phyloP scores from a whole-genome alignment of 2,888 invertebrate genomes.

The Andrena dorsata region DNA sequence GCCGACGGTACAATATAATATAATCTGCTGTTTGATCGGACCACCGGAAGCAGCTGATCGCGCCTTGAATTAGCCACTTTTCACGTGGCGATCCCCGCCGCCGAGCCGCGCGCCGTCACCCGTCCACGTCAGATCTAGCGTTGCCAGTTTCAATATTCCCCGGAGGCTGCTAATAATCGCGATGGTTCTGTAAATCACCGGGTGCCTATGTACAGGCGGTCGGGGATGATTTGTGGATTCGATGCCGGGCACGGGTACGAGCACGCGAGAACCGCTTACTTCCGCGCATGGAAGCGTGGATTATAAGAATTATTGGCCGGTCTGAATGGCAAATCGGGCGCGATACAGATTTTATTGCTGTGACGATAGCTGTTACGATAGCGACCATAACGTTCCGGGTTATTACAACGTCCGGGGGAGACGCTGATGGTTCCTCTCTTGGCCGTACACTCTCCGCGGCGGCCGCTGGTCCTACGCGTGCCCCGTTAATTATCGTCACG shows the following conservation, averaged over 20 bases:
- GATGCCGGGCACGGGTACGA: slow-evolving; percentile 45
- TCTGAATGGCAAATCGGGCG: slow-evolving; percentile 68
- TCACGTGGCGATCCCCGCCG: not conserved
- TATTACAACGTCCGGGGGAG: slow-evolving; percentile 47
- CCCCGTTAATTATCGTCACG: slow-evolving; percentile 56
- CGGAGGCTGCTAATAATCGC: slow-evolving; percentile 63
- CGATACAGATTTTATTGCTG: slow-evolving; percentile 68
- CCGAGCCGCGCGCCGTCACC: too few relatives aligned
- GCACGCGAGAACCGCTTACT: slow-evolving; percentile 70
- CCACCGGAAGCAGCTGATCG: too few relatives aligned
- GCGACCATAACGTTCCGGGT: slow-evolving; percentile 45
- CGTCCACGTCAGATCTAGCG: not conserved
- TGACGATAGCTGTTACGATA: slow-evolving; percentile 45
- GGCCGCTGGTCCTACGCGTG: slow-evolving; percentile 9
- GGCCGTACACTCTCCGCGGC: not conserved
- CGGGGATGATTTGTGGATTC: slow-evolving; percentile 68
- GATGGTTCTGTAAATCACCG: slow-evolving; percentile 64
- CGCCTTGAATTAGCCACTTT: not conserved
- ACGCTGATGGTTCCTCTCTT: slow-evolving; percentile 30
- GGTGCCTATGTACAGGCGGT: slow-evolving; percentile 9
- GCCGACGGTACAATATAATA: too few relatives aligned
- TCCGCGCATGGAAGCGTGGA: slow-evolving; percentile 66
- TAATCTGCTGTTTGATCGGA: too few relatives aligned
- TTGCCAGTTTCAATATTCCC: slow-evolving; percentile 51
- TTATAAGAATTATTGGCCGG: slow-evolving; percentile 71